These are phyloP conservation scores for Zygothrica quintamaculata DNA, from an alignment of 2,888 invertebrate genomes.

Conservation along the genomic window DNA sequence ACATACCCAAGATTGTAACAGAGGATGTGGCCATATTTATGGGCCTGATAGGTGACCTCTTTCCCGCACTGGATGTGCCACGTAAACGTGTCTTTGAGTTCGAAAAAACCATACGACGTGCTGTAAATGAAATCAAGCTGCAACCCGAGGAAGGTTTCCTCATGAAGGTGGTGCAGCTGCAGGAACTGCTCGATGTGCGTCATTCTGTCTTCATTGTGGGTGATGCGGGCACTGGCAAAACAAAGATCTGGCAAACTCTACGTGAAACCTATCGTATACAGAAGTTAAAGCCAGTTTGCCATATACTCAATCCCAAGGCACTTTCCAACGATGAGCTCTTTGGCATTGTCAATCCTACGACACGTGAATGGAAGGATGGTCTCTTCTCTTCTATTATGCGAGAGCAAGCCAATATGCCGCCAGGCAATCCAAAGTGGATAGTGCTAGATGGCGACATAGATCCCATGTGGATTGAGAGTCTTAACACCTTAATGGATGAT, in stretches of 20 bases:
- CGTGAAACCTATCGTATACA: slow-evolving; percentile 89
- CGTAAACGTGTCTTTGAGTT: slow-evolving; percentile 94
- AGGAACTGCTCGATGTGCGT: slow-evolving; percentile 96
- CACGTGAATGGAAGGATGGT: slow-evolving; percentile 96
- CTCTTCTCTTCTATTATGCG: slow-evolving; percentile 96
- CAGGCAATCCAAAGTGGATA: slow-evolving; percentile 96
- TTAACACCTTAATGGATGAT: slow-evolving; percentile 99
- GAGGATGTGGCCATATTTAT: slow-evolving; percentile 97
- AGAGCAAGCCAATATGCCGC: slow-evolving; percentile 94
- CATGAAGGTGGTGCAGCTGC: slow-evolving; percentile 95
- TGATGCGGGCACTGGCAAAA: slow-evolving; percentile 95
- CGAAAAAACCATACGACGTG: slow-evolving; percentile 91
- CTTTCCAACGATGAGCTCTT: slow-evolving; percentile 98
- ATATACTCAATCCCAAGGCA: slow-evolving; percentile 96
- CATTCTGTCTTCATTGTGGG: slow-evolving; percentile 97
- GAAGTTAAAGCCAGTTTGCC: slow-evolving; percentile 91
- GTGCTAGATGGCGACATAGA: slow-evolving; percentile 96
- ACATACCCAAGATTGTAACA: slow-evolving; percentile 96
- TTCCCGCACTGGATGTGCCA: slow-evolving; percentile 96
- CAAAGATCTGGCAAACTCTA: slow-evolving; percentile 96
- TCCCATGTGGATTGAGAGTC: slow-evolving; percentile 95
- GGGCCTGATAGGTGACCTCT: slow-evolving; percentile 97
- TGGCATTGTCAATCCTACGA: slow-evolving; percentile 96
- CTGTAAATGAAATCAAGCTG: slow-evolving; percentile 92
- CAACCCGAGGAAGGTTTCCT: slow-evolving; percentile 97